Conservation (phyloP, 2,113 vertebrate species). For the Circaetus gallicus region DNA sequence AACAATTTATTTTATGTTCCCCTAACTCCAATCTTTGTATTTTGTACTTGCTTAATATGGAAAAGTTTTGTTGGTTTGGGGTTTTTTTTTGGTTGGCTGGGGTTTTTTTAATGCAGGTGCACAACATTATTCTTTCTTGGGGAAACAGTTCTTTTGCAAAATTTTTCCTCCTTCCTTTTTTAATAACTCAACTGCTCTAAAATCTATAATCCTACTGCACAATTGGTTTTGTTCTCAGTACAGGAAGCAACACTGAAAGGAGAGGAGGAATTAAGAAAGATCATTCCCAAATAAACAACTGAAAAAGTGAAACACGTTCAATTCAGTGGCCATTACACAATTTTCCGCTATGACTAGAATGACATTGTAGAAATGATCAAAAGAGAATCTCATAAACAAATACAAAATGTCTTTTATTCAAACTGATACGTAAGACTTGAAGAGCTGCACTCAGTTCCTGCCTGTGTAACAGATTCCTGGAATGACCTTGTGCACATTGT, state of each 20-base stretch:
- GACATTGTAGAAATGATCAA: background rate
- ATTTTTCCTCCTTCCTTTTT: background rate
- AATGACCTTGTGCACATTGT: background rate
- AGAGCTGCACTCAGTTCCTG: background rate
- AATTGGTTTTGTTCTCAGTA: background rate
- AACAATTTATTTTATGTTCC: slow-evolving; percentile 27
- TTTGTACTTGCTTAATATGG: slow-evolving; percentile 19
- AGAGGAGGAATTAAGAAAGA: background rate
- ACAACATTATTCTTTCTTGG: slow-evolving; percentile 28
- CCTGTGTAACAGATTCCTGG: background rate
- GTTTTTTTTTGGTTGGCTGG: background rate
- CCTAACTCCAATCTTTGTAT: background rate
- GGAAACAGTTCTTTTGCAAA: background rate
- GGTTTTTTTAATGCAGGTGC: slow-evolving; percentile 20
- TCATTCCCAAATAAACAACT: background rate
- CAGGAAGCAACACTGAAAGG: background rate
- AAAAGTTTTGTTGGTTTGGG: background rate
- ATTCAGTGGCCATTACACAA: background rate
- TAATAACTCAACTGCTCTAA: background rate
- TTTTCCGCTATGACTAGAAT: background rate
- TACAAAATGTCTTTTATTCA: background rate
- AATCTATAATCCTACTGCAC: slow-evolving; percentile 1
- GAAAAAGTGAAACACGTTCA: background rate
- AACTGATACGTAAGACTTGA: background rate
- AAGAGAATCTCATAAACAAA: background rate